Base-by-base conservation (phyloP, 1,140 invertebrate genomes). In the Dreissena polymorpha region DNA sequence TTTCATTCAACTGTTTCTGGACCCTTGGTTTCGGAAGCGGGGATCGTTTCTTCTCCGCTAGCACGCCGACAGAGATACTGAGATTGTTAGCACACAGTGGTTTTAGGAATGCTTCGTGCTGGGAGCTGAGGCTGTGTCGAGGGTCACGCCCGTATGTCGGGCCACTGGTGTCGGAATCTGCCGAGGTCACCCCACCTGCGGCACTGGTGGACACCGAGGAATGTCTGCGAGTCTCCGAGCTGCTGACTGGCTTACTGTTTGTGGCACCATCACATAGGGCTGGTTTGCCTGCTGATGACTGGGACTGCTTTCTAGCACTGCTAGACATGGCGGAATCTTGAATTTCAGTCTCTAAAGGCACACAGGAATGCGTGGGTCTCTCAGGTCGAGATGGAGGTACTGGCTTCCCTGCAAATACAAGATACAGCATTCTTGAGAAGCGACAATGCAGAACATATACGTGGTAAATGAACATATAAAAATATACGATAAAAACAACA, bases 51-150 rank as follows among this genome's bases (percentile, higher is more conserved):
- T 51, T 88, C 57, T 88, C 87, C 13, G 85, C 87, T 5, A 88
- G 72, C 12, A 86, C 85, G 7, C 83, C 86, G 10, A 88, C 87
- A 25, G 87, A 88, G 50, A 85, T 84, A 81, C 87, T 88, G 0
- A 88, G 53, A 49, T 55, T 75, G 50, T 49, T 70, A 23, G 21
- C 25, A 69, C 53, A 23, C 8, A 83, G 21, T n/a, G 80, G 80
- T 57, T 83, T 83, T 60, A 83, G 29, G 51, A 83, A 83, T 23
- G n/a, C 53, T 49, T 83, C 80, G 75, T 23, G 68, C 3, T 75
- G 72, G 23, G 72, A 81, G 73, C 70, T 71, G 8, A 81, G 5
- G 70, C 77, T 79, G 53, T 71, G 53, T 55, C 78, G 39, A 23
- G 70, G 49, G 13, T 78, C 75, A 3, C 75, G 63, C 7, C 21